Evolutionary conservation across 2,797 vertebrate species (phyloP).

Genomic region (Cryptoprocta ferox): DNA sequence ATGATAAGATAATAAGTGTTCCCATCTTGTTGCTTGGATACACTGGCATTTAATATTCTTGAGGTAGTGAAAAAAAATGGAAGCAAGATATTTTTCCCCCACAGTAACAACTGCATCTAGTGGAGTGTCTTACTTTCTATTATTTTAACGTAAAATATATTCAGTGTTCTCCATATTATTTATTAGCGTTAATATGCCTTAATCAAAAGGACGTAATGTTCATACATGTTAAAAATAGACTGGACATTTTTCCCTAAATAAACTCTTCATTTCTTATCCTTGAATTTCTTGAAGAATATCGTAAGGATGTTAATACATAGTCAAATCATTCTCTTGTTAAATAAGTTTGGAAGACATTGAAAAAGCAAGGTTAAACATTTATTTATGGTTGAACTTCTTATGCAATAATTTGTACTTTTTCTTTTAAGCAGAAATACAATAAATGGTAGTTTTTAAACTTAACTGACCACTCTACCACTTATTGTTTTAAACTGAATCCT

Average conservation of each 20-base stretch:
- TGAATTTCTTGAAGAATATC: background rate
- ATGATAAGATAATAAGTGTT: slow-evolving; percentile 55
- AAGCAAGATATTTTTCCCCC: background rate
- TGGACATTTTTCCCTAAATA: background rate
- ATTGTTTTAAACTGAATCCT: background rate
- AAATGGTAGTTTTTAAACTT: background rate
- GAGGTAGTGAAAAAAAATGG: slow-evolving; percentile 36
- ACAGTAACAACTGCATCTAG: background rate
- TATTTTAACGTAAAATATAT: slow-evolving; percentile 11
- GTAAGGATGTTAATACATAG: background rate
- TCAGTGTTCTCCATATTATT: background rate
- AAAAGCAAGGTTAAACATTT: background rate
- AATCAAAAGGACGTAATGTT: background rate
- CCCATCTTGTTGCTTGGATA: slow-evolving; percentile 55
- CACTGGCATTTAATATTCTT: slow-evolving; percentile 40
- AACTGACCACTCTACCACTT: background rate
- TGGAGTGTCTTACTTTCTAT: slow-evolving; percentile 14
- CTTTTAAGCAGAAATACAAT: background rate
- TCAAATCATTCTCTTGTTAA: background rate
- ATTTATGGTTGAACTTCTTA: background rate
- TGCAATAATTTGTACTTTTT: background rate
- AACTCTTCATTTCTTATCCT: background rate
- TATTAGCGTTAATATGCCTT: background rate
- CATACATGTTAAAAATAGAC: background rate
- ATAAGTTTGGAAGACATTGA: background rate